These are phyloP conservation scores for Suncus etruscus DNA, from an alignment of 2,113 vertebrate genomes.

Conservation along the genomic window DNA sequence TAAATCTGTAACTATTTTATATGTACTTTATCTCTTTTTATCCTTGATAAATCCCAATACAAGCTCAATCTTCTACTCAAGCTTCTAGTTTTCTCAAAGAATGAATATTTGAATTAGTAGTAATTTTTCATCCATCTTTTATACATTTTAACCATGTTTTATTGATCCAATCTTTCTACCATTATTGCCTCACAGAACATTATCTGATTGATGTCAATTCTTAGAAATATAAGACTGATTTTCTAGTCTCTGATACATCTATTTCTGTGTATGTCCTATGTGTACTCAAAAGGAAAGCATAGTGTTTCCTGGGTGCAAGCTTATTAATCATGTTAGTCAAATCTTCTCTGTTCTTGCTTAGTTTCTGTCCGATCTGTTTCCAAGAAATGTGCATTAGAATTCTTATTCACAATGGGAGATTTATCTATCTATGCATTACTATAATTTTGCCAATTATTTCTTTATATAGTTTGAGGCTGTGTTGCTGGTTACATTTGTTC, in stretches of 20 bases:
- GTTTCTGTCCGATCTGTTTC: constrained; percentile 64
- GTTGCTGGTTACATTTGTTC: constrained; percentile 44
- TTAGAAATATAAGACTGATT: constrained; percentile 12
- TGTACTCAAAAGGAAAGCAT: constrained; percentile 55
- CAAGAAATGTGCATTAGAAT: constrained; percentile 60
- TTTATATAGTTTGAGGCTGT: constrained; percentile 48
- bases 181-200: constrained; percentile 1
- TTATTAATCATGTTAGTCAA: constrained; percentile 35
- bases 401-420: constrained; percentile 32
- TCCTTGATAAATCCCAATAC: neutral
- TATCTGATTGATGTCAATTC: neutral
- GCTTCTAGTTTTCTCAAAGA: constrained; percentile 49
- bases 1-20: neutral
- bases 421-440: constrained; percentile 62
- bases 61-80: neutral
- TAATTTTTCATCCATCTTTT: neutral
- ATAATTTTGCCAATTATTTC: constrained; percentile 67
- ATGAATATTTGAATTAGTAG: neutral
- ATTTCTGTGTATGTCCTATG: constrained; percentile 33
- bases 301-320: neutral
- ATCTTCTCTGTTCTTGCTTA: constrained; percentile 34
- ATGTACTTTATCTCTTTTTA: neutral
- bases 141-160: constrained; percentile 13
- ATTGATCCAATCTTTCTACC: constrained; percentile 35
- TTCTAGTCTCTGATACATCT: neutral